These are phyloP conservation scores for Pteria penguin DNA, from an alignment of 2,888 invertebrate genomes.

Conservation along the genomic window DNA sequence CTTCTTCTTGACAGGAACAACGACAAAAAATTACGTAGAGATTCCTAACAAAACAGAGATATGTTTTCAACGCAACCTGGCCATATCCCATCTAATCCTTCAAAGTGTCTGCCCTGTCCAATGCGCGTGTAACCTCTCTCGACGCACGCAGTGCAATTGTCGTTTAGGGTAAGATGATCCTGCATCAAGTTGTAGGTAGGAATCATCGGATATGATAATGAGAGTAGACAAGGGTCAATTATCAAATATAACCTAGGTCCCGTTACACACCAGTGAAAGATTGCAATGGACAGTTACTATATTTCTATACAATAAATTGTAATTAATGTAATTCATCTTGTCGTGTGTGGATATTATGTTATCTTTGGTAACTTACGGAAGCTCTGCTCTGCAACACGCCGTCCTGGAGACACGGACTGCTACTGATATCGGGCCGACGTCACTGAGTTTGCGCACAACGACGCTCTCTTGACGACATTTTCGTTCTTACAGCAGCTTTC, in stretches of 20 bases:
- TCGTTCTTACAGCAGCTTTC: too few species aligned
- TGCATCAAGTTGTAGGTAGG: background rate
- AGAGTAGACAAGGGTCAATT: background rate
- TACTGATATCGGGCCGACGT: background rate
- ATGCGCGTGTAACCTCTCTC: background rate
- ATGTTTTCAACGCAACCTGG: background rate
- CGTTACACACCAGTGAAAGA: background rate
- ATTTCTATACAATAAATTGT: constrained; percentile 14
- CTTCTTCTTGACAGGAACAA: background rate
- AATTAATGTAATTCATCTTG: background rate
- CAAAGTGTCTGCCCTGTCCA: background rate
- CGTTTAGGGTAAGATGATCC: background rate
- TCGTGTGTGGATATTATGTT: background rate
- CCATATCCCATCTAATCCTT: background rate
- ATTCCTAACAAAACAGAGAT: too few species aligned
- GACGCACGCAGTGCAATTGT: background rate
- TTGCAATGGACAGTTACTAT: constrained; percentile 13
- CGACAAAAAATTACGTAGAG: background rate
- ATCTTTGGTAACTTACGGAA: background rate
- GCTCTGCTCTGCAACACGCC: too few species aligned
- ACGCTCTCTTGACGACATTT: too few species aligned
- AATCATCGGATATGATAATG: background rate
- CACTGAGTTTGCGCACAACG: background rate
- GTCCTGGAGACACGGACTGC: too few species aligned
- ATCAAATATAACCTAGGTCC: background rate